A percentile compares a stretch with the other conserved stretches of the same genome.
phyloP scores from a whole-genome alignment of 1,140 invertebrate species.

The Pogonus chalceus region DNA sequence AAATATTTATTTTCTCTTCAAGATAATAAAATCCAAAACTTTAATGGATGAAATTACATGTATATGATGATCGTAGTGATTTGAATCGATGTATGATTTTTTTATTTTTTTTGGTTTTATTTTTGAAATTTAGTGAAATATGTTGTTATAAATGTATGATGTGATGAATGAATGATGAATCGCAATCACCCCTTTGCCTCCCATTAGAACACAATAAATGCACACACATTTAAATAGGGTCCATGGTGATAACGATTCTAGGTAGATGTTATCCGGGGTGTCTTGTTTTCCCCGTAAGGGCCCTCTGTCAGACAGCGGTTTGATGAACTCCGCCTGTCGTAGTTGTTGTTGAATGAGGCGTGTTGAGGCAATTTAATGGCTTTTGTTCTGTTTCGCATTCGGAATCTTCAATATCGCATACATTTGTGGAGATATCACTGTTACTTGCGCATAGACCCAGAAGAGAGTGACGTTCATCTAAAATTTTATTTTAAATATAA shows the following conservation, averaged over 20 bases:
- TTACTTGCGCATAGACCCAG: slow-evolving; percentile 59
- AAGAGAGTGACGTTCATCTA: slow-evolving; percentile 65
- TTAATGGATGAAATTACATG: background rate
- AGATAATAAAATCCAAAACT: no score
- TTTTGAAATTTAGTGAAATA: background rate
- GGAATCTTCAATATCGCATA: slow-evolving; percentile 91
- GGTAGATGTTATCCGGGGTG: background rate
- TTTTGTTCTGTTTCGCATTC: slow-evolving; percentile 56
- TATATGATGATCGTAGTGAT: no score
- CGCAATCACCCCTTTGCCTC: background rate
- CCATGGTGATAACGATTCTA: background rate
- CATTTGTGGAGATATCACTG: slow-evolving; percentile 75
- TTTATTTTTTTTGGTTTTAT: no score
- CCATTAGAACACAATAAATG: background rate
- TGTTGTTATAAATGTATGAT: background rate
- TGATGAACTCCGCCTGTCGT: slow-evolving; percentile 42
- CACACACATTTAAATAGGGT: background rate
- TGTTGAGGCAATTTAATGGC: slow-evolving; percentile 31
- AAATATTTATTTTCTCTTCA: no score
- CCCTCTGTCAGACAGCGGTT: slow-evolving; percentile 45
- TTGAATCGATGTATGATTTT: no score
- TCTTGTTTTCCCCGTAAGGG: background rate
- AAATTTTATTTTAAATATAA: slow-evolving; percentile 15
- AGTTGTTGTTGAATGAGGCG: slow-evolving; percentile 39
- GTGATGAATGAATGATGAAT: background rate